These are phyloP conservation scores for Noctua janthina DNA, from an alignment of 2,888 invertebrate genomes.

Conservation along the genomic window DNA sequence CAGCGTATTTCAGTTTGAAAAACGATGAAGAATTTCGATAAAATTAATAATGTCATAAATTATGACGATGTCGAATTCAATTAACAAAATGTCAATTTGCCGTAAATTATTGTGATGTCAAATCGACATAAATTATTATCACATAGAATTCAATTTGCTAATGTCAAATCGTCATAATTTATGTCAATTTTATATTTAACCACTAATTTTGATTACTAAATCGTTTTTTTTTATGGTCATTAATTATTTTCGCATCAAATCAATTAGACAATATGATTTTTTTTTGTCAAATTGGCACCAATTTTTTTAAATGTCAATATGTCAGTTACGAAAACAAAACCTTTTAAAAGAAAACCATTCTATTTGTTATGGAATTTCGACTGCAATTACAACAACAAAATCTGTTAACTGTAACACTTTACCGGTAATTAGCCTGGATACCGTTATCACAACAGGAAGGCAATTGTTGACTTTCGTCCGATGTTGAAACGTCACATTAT, in stretches of 20 bases:
- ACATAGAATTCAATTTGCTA: not conserved
- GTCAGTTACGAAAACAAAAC: not conserved
- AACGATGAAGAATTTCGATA: not conserved
- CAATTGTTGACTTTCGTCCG: constrained; percentile 73
- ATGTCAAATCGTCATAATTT: not conserved
- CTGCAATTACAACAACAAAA: constrained; percentile 34
- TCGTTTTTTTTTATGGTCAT: not conserved
- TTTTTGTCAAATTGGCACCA: not conserved
- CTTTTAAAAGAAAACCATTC: not conserved
- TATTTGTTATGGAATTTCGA: constrained; percentile 8
- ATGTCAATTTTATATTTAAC: not conserved
- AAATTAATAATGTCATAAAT: constrained; percentile 19
- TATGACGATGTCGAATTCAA: not conserved
- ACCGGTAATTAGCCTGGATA: constrained; percentile 68
- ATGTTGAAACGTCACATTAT: constrained; percentile 69
- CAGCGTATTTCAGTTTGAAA: constrained; percentile 6
- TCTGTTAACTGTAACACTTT: constrained; percentile 61
- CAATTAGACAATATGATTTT: not conserved
- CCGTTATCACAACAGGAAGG: constrained; percentile 79
- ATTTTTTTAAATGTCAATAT: not conserved
- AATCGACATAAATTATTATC: not conserved
- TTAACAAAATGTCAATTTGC: not conserved
- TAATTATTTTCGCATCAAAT: not conserved
- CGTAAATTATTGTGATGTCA: constrained; percentile 1
- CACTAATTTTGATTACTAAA: not conserved